These are phyloP conservation scores for Zygaena filipendulae DNA, from an alignment of 2,888 invertebrate genomes.

Conservation along the genomic window DNA sequence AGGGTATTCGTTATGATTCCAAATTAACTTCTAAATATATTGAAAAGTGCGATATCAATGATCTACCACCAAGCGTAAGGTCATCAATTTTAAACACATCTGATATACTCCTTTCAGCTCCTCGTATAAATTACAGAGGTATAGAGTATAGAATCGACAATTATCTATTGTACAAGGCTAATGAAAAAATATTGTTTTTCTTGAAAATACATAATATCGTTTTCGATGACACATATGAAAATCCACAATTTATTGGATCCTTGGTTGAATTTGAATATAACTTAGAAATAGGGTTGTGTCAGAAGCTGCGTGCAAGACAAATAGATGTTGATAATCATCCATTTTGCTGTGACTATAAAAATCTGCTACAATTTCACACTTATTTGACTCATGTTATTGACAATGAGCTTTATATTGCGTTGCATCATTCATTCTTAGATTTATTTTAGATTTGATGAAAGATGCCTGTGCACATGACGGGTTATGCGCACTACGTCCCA, in stretches of 20 bases:
- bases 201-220: not conserved
- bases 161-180: not conserved
- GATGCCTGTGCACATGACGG: too few species aligned
- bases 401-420: not conserved
- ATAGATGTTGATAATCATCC: not conserved
- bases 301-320: not conserved
- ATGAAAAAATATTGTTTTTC: not conserved
- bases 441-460: too few species aligned
- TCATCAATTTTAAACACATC: not conserved
- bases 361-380: not conserved
- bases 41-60: not conserved
- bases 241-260: not conserved
- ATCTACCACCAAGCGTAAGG: not conserved
- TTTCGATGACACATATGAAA: not conserved
- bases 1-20: not conserved
- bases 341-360: not conserved
- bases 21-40: not conserved
- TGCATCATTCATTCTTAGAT: not conserved
- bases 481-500: too few species aligned
- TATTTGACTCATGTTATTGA: not conserved
- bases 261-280: not conserved
- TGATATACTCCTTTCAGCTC: not conserved
- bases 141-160: not conserved
- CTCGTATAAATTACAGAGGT: constrained; percentile 1
- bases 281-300: not conserved